Conservation (phyloP, 1,140 invertebrate species). For the Procambarus virginalis region DNA sequence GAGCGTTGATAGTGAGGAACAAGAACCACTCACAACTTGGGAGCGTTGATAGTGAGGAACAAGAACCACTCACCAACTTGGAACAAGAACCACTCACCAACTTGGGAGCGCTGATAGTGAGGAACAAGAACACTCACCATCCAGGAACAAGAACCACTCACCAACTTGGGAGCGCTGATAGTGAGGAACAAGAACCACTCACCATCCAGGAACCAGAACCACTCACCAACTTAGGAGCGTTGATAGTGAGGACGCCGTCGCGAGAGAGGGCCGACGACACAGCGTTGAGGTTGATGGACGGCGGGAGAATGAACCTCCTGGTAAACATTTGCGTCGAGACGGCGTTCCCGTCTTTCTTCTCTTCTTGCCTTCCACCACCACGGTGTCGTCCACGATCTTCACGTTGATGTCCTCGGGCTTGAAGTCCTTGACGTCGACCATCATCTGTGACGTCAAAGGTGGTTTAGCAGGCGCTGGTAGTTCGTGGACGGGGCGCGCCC, state of each 20-base stretch:
- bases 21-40: too few relatives aligned
- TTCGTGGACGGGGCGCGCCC: too few relatives aligned
- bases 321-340: constrained; percentile 69
- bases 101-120: constrained; percentile 69
- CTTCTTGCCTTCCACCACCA: constrained; percentile 87
- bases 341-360: constrained; percentile 76
- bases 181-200: too few relatives aligned
- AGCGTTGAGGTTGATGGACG: constrained; percentile 58
- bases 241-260: constrained; percentile 69
- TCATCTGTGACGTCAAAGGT: constrained; percentile 52
- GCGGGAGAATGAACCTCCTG: constrained; percentile 62
- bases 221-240: constrained; percentile 68
- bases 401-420: constrained; percentile 90
- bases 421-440: constrained; percentile 77
- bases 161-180: too few relatives aligned
- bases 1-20: too few relatives aligned
- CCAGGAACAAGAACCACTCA: too few relatives aligned
- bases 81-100: constrained; percentile 26
- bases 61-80: too few relatives aligned
- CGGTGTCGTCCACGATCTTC: constrained; percentile 86
- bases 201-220: too few relatives aligned
- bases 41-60: too few relatives aligned
- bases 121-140: constrained; percentile 8
- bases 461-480: too few relatives aligned
- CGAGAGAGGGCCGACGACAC: constrained; percentile 66